These are phyloP conservation scores for Lasioglossum figueresi DNA, from an alignment of 2,888 invertebrate species.

Conservation along the genomic window DNA sequence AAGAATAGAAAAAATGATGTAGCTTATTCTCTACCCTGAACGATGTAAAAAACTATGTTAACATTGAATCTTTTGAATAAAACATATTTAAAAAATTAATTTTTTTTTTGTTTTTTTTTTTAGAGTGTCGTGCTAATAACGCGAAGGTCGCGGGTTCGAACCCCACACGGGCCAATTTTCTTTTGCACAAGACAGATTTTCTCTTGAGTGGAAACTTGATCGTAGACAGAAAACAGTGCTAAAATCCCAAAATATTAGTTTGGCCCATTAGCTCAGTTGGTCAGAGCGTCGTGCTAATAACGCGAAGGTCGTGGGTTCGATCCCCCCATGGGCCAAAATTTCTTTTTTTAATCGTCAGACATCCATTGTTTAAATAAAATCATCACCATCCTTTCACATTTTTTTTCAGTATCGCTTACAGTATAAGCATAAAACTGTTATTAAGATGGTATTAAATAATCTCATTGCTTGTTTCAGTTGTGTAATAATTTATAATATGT, in stretches of 20 bases:
- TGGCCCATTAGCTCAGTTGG: too few relatives aligned
- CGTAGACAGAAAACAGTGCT: too few relatives aligned
- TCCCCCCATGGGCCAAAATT: constrained; percentile 48
- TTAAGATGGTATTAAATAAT: neutral
- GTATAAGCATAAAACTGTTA: neutral
- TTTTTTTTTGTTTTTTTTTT: too few relatives aligned
- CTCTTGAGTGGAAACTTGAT: too few relatives aligned
- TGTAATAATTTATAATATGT: neutral
- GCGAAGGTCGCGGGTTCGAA: constrained; percentile 83
- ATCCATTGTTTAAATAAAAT: neutral
- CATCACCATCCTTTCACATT: neutral
- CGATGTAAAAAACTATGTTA: too few relatives aligned
- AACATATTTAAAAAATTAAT: too few relatives aligned
- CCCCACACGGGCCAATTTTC: constrained; percentile 81
- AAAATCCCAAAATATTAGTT: too few relatives aligned
- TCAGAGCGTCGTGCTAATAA: constrained; percentile 83
- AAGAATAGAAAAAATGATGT: too few relatives aligned
- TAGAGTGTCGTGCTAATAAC: constrained; percentile 83
- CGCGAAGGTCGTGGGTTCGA: constrained; percentile 83
- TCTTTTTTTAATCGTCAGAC: neutral
- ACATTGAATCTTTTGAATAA: too few relatives aligned
- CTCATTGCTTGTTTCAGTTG: neutral
- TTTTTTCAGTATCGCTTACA: neutral
- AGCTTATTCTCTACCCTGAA: too few relatives aligned
- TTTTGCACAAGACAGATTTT: too few relatives aligned